Conservation (phyloP, 1,140 invertebrate genomes). For the Hylaeus anthracinus region DNA sequence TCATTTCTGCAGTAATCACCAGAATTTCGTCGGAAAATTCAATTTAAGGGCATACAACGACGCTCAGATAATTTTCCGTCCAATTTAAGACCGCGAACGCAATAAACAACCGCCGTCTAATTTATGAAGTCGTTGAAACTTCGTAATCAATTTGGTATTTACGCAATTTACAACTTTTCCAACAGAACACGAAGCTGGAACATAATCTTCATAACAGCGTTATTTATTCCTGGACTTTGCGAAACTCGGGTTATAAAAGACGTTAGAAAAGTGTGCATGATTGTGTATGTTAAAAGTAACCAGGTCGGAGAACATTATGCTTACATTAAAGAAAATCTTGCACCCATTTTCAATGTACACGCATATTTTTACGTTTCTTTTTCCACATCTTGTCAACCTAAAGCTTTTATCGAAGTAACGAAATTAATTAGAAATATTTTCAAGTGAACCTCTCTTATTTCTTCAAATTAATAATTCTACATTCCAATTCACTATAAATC, state of each 20-base stretch:
- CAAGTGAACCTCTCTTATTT: no score
- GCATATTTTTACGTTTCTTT: no score
- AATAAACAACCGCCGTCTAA: neutral
- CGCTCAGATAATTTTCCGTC: neutral
- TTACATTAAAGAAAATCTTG: no score
- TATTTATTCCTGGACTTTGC: slow-evolving; percentile 12
- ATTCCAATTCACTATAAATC: no score
- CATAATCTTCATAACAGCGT: slow-evolving; percentile 20
- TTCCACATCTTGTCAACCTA: no score
- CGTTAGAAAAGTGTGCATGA: slow-evolving; percentile 12
- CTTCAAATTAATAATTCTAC: no score
- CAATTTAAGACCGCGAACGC: no score
- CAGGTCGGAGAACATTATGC: neutral
- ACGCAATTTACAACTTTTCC: neutral
- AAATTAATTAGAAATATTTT: no score
- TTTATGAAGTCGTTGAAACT: neutral
- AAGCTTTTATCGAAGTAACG: no score
- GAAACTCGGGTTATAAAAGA: slow-evolving; percentile 2
- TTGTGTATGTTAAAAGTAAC: neutral
- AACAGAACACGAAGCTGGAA: neutral
- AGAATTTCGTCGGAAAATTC: neutral
- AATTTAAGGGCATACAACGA: no score
- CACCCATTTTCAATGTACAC: no score
- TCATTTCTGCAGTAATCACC: no score
- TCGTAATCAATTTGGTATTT: slow-evolving; percentile 8